A percentile compares a stretch with the other conserved stretches of the same genome.
These are phyloP conservation scores for Epinephelus malabaricus DNA, from an alignment of 2,797 vertebrate species.

Conservation along the genomic window DNA sequence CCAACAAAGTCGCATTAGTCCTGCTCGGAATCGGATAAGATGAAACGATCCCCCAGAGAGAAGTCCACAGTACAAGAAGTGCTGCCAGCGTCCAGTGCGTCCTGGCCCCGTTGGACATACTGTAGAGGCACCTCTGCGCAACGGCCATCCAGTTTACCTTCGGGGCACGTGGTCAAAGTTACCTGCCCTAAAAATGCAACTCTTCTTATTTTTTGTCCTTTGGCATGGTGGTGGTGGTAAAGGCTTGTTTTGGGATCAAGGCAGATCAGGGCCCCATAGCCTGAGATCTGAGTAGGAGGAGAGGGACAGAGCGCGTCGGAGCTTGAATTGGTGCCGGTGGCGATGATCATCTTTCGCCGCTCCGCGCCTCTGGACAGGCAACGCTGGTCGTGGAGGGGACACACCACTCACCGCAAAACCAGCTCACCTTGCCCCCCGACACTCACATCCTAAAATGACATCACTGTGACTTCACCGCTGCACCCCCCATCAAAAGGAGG, in stretches of 20 bases:
- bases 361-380: conserved; percentile 83
- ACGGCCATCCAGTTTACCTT: conserved; percentile 93
- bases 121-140: conserved; percentile 92
- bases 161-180: conserved; percentile 96
- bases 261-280: conserved; percentile 90
- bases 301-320: conserved; percentile 84
- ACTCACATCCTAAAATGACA: conserved; percentile 87
- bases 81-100: conserved; percentile 90
- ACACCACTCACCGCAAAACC: conserved; percentile 81
- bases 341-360: conserved; percentile 94
- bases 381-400: conserved; percentile 82
- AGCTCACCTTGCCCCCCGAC: conserved; percentile 83
- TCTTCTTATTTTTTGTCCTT: conserved; percentile 94
- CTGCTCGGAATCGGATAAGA: conserved; percentile 86
- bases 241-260: conserved; percentile 93
- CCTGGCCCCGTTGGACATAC: conserved; percentile 92
- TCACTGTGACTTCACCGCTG: conserved; percentile 91
- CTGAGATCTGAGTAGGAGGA: conserved; percentile 87
- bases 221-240: conserved; percentile 92
- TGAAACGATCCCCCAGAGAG: conserved; percentile 88
- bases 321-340: conserved; percentile 82
- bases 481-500: conserved; percentile 71
- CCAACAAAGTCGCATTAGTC: conserved; percentile 90
- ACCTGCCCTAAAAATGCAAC: conserved; percentile 97
- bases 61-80: conserved; percentile 89